Evolutionary conservation across 2,113 vertebrate species (phyloP), one percentile per base, ranked within the genome.

Genomic region (Dipodomys ordii): DNA sequence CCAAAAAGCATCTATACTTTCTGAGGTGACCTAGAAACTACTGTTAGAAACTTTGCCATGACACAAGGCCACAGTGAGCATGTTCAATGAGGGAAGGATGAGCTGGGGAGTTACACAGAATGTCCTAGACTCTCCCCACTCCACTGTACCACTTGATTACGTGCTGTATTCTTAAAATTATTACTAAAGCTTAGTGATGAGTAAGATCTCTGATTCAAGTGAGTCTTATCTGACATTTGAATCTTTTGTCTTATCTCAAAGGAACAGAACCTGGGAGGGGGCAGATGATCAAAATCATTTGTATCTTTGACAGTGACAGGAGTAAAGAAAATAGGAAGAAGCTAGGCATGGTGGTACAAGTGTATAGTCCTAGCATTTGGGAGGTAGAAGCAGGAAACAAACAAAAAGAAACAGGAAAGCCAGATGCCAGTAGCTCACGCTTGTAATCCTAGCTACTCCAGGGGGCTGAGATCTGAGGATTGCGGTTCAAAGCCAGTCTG

Each of bases 191-290:
- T 93, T 84, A 81, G 91, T 84, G 73, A 88, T 27, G 7, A 67
- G 6, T 94, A 90, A 94, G 88, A 89, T 60, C 90, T 83, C 80
- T 87, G 82, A 89, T 89, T 94, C 68, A 77, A 72, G 6, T 78
- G 76, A 82, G 44, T 87, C 81, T 92, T 93, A 90, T 35, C 72
- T 92, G 85, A 94, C 88, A 94, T 87, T 25, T 3, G 85, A 64
- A 90, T 90, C 73, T 74, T 87, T 64, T 90, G 73, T 84, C 27
- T 90, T 67, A 92, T 64, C 39, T 90, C 73, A 94, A 83, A 49
- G 44, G 35, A 97, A 86, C 6, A 95, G 35, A 88, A 46, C 25
- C 57, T 91, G 39, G 18, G 80, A 93, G 3, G 84, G 3, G 83
- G 82, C 44, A 90, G 28, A 89, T 84, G 39, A 49, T 86, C 60